Evolutionary conservation across 2,888 invertebrate species (phyloP), one percentile per base, ranked within the genome.

Genomic region (Eudiplozoon nipponicum): DNA sequence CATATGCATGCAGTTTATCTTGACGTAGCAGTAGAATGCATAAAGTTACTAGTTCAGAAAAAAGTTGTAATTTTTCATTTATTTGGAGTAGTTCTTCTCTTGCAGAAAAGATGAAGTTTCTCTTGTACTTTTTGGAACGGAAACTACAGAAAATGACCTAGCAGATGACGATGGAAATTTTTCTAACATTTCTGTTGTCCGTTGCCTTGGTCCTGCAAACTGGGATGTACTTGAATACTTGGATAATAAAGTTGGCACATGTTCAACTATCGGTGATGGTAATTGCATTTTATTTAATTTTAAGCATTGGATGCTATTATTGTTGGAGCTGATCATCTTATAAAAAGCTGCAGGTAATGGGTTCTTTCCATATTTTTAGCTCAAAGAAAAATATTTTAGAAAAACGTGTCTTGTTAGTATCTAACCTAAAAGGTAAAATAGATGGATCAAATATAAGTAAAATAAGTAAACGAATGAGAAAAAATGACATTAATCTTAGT

Each of bases 91-190:
- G n/a, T n/a, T n/a, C n/a, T n/a, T n/a, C n/a, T n/a, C n/a, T n/a
- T n/a, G 67, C 44, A 67, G 66, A 2, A 68, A 67, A 49, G 70
- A 70, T 54, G 64, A 67, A 46, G 49, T 72, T 2, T 67, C 67
- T 1, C 54, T 72, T 34, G 58, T 72, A 9, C 52, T 72, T 35
- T 59, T 70, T 48, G 72, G 72, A 0, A 64, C 68, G 0, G 60
- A 65, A 43, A 62, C 62, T 7, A 69, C 68, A 0, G 58, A 52
- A 47, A 65, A 64, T 47, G 52, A 53, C 2, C 49, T 65, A 15
- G 52, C 54, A 4, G 51, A 52, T 38, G 56, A 52, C 2, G 52
- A 52, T 19, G 52, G 50, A 40, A 45, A 49, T 34, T 70, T 68
- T 51, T 54, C 57, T 38, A 62, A 69, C 49, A 67, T 73, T 39